Percentiles rank a stretch among this genome's conserved stretches.
Conservation (phyloP, 2,888 invertebrate genomes). For the Acronicta aceris region DNA sequence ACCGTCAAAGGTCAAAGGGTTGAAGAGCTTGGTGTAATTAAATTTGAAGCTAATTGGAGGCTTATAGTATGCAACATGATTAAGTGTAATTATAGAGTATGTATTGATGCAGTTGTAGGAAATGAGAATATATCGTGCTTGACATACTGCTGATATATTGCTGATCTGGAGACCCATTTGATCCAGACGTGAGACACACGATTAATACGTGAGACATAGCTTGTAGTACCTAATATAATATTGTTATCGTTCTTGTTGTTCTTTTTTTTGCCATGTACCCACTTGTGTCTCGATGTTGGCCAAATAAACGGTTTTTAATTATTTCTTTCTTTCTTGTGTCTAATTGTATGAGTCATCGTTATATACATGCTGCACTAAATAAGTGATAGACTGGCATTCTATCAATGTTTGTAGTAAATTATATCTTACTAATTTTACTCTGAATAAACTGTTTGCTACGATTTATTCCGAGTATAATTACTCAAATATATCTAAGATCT, state of each 20-base stretch:
- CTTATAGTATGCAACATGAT: constrained; percentile 38
- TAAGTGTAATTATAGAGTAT: constrained; percentile 48
- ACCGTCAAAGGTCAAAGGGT: constrained; percentile 64
- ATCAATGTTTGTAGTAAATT: constrained; percentile 20
- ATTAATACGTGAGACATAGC: too few relatives aligned
- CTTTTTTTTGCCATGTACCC: too few relatives aligned
- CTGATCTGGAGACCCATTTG: too few relatives aligned
- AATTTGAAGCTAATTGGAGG: constrained; percentile 56
- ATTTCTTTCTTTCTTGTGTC: too few relatives aligned
- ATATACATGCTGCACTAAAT: constrained; percentile 11
- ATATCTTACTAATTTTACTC: constrained; percentile 14
- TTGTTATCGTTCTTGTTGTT: too few relatives aligned
- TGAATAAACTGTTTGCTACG: too few relatives aligned
- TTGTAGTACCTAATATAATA: too few relatives aligned
- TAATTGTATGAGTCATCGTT: constrained; percentile 24
- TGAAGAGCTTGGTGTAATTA: constrained; percentile 56
- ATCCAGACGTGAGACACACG: too few relatives aligned
- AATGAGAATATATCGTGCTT: constrained; percentile 19
- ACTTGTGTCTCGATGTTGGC: too few relatives aligned
- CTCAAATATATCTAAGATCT: too few relatives aligned
- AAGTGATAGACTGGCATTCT: constrained; percentile 26
- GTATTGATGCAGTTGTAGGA: constrained; percentile 11
- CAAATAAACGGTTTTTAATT: too few relatives aligned
- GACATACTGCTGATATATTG: too few relatives aligned
- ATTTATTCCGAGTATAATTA: constrained; percentile 11